A percentile compares a stretch with the other conserved stretches of the same genome.
phyloP scores from a whole-genome alignment of 37 sponge, comb jelly and placozoan genomes.

The Beroe ovata region DNA sequence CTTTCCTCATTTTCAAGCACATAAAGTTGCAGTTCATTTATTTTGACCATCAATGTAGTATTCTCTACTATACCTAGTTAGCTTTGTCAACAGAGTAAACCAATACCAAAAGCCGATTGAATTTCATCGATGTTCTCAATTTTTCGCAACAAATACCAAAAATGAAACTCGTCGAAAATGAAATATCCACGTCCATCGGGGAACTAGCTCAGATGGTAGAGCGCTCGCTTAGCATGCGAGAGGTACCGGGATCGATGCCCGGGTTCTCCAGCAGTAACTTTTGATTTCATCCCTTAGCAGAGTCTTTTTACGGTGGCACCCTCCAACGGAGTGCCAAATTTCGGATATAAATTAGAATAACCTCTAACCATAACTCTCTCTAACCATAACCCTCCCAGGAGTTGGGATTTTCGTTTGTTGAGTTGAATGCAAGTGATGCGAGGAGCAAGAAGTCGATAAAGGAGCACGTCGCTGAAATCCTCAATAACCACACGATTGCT shows the following conservation, averaged over 20 bases:
- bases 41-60: no score
- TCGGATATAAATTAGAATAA: no score
- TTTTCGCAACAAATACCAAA: no score
- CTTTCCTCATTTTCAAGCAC: no score
- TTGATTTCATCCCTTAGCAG: not conserved
- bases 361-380: not conserved
- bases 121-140: no score
- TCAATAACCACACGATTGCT: slow-evolving; percentile 74
- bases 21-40: no score
- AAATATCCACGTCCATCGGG: no score
- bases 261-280: slow-evolving; percentile 47
- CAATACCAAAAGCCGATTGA: no score
- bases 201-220: slow-evolving; percentile 68
- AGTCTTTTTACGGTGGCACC: not conserved
- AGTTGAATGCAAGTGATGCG: slow-evolving; percentile 94
- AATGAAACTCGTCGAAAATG: no score
- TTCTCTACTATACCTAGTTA: no score
- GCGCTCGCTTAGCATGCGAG: slow-evolving; percentile 69
- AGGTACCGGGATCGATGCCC: slow-evolving; percentile 69
- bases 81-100: no score
- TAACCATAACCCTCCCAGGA: slow-evolving; percentile 71
- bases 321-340: not conserved
- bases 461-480: slow-evolving; percentile 71
- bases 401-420: slow-evolving; percentile 75
- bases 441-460: slow-evolving; percentile 82